A percentile compares a stretch with the other conserved stretches of the same genome.
These are phyloP conservation scores for Ischnus inquisitorius DNA, from an alignment of 2,888 invertebrate species.

Conservation along the genomic window DNA sequence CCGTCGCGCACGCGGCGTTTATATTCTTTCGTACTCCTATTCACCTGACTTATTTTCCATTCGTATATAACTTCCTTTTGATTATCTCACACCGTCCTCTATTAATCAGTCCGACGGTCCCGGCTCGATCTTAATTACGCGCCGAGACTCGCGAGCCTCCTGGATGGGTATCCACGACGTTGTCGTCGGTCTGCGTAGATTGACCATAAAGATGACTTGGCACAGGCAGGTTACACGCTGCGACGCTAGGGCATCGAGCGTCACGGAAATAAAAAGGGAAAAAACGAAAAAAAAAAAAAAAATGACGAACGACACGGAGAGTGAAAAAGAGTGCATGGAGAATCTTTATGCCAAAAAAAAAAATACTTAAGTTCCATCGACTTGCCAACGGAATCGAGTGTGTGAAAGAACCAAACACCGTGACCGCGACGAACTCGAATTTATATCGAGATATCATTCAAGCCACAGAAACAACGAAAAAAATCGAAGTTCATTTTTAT, in stretches of 20 bases:
- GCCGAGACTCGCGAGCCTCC: slow-evolving; percentile 72
- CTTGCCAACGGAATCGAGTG: background rate
- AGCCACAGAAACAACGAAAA: too few relatives aligned
- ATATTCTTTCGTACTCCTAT: slow-evolving; percentile 12
- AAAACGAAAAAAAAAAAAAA: slow-evolving; percentile 1
- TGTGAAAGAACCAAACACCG: background rate
- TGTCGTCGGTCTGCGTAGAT: slow-evolving; percentile 80
- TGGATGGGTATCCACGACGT: slow-evolving; percentile 53
- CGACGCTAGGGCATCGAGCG: slow-evolving; percentile 63
- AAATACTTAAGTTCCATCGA: too few relatives aligned
- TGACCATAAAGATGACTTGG: slow-evolving; percentile 83
- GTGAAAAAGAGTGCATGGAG: slow-evolving; percentile 33
- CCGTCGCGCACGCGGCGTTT: background rate
- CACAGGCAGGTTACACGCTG: slow-evolving; percentile 78
- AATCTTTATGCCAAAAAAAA: background rate
- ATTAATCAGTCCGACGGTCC: slow-evolving; percentile 84
- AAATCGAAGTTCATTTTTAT: too few relatives aligned
- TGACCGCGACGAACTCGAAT: too few relatives aligned
- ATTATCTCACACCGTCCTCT: slow-evolving; percentile 84
- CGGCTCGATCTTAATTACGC: slow-evolving; percentile 84
- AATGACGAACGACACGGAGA: slow-evolving; percentile 51
- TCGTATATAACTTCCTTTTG: slow-evolving; percentile 84
- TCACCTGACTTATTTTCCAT: slow-evolving; percentile 79
- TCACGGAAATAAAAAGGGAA: slow-evolving; percentile 53
- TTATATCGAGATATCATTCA: too few relatives aligned